Conservation (phyloP, 2,113 vertebrate genomes). For the Chionodraco myersi region DNA sequence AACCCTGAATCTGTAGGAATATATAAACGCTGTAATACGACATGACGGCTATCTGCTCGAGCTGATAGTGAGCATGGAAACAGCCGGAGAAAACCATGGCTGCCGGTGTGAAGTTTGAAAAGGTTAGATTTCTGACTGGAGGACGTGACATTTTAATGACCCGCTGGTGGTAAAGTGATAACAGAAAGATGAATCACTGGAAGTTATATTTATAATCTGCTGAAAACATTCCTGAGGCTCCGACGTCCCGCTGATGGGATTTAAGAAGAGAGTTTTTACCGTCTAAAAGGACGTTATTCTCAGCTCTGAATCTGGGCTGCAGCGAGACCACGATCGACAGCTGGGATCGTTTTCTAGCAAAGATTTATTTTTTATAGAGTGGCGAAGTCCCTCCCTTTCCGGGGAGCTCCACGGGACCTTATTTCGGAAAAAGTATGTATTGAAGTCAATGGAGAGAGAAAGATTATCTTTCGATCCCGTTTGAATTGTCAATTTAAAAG, state of each 20-base stretch:
- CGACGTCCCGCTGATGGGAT: slow-evolving; percentile 1
- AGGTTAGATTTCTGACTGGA: background rate
- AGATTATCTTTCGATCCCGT: too few relatives aligned
- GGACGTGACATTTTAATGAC: slow-evolving; percentile 2
- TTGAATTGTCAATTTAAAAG: too few relatives aligned
- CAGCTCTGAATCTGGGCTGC: slow-evolving; percentile 31
- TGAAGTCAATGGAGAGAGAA: too few relatives aligned
- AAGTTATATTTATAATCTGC: background rate
- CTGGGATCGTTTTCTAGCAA: too few relatives aligned
- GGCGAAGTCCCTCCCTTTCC: too few relatives aligned
- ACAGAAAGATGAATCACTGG: background rate
- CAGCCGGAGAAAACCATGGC: background rate
- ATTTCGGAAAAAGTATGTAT: too few relatives aligned
- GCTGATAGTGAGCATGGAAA: background rate
- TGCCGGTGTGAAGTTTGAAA: background rate
- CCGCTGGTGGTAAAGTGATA: slow-evolving; percentile 4
- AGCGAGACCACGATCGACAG: slow-evolving; percentile 58
- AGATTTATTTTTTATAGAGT: too few relatives aligned
- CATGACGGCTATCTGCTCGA: background rate
- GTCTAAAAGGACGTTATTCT: too few relatives aligned
- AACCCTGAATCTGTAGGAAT: background rate
- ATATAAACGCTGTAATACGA: background rate
- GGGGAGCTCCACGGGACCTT: too few relatives aligned
- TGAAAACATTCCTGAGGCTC: slow-evolving; percentile 16
- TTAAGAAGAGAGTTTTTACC: background rate